These are phyloP conservation scores for Drosophila gaucha DNA, from an alignment of 2,888 invertebrate genomes.

Conservation along the genomic window DNA sequence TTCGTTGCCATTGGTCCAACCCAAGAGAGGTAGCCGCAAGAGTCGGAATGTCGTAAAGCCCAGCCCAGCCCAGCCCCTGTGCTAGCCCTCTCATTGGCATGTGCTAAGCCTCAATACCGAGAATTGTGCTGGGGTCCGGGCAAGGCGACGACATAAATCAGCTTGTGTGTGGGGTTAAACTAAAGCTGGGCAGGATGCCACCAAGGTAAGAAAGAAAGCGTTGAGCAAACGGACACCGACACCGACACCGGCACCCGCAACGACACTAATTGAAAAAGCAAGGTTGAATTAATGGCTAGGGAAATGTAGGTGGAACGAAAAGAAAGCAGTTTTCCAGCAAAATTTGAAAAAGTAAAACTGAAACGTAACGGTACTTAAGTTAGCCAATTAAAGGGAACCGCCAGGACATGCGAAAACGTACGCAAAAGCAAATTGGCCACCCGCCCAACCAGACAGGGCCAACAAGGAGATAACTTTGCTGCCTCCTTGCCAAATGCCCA, in stretches of 20 bases:
- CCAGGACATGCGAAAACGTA: constrained; percentile 28
- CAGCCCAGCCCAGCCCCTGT: too few relatives aligned
- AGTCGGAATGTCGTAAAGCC: constrained; percentile 5
- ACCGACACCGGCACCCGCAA: constrained; percentile 18
- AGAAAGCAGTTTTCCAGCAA: constrained; percentile 20
- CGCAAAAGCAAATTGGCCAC: constrained; percentile 12
- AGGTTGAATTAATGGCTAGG: constrained; percentile 74
- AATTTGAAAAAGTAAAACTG: constrained; percentile 57
- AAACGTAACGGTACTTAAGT: constrained; percentile 79
- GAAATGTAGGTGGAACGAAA: constrained; percentile 49
- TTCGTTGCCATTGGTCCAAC: constrained; percentile 41
- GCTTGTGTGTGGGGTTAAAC: constrained; percentile 40
- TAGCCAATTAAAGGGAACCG: constrained; percentile 75
- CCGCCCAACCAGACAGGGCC: constrained; percentile 14
- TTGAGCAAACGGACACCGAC: constrained; percentile 21
- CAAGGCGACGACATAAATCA: constrained; percentile 67
- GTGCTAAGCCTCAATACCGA: constrained; percentile 46
- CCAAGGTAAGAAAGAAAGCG: constrained; percentile 1
- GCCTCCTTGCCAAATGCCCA: neutral
- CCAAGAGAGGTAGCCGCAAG: neutral
- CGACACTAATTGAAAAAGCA: constrained; percentile 77
- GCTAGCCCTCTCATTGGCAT: constrained; percentile 34
- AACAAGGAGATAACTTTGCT: neutral
- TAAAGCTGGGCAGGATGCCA: constrained; percentile 3
- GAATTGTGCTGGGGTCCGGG: constrained; percentile 10